A percentile compares a stretch with the other conserved stretches of the same genome.
Evolutionary conservation across 2,113 vertebrate species (phyloP).

Genomic region (Hippocampus comes): DNA sequence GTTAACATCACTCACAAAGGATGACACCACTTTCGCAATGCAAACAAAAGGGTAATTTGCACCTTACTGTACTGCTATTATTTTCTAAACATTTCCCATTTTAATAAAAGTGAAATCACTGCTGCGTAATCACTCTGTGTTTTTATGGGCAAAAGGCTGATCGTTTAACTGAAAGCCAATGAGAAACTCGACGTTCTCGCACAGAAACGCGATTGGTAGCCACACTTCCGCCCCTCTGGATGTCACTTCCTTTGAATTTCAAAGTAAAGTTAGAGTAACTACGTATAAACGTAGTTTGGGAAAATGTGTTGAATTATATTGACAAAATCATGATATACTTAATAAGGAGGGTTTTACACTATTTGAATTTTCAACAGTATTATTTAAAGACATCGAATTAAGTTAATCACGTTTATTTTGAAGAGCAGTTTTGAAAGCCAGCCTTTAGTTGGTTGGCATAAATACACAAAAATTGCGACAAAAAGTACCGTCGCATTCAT

Average conservation of each 20-base stretch:
- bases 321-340: not conserved
- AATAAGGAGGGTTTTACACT: not conserved
- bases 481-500: conserved; percentile 30
- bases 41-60: conserved; percentile 50
- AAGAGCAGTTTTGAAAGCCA: conserved; percentile 19
- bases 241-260: conserved; percentile 4
- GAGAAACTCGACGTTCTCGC: not conserved
- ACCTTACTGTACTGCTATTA: conserved; percentile 67
- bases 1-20: conserved; percentile 26
- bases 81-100: conserved; percentile 67
- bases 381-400: not conserved
- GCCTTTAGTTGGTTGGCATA: not conserved
- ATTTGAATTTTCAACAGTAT: no score
- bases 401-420: conserved; percentile 44
- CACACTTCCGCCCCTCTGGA: not conserved
- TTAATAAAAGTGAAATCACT: conserved; percentile 67
- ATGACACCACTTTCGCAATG: conserved; percentile 41
- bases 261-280: conserved; percentile 12
- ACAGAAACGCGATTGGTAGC: conserved; percentile 18
- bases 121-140: not conserved
- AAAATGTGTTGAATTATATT: not conserved
- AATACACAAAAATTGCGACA: not conserved
- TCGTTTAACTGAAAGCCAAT: not conserved
- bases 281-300: rapidly evolving
- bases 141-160: not conserved